Conservation (phyloP, 1,140 invertebrate genomes). For the Drosophila sturtevanti region DNA sequence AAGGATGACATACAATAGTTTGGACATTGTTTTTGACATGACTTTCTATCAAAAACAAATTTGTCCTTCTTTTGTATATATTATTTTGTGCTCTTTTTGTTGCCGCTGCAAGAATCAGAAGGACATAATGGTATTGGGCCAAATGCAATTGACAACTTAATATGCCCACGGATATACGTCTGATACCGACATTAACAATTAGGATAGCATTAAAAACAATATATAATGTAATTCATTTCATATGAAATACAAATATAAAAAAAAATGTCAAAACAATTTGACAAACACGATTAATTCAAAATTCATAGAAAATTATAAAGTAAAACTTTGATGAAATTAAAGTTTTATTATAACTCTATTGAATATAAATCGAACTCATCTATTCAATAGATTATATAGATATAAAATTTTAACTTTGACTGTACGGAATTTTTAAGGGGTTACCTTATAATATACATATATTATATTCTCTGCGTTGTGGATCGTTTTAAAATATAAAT, state of each 20-base stretch:
- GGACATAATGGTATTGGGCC: constrained; percentile 28
- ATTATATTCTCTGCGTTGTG: too few relatives aligned
- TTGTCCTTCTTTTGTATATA: constrained; percentile 69
- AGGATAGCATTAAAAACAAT: not conserved
- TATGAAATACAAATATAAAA: not conserved
- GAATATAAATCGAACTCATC: too few relatives aligned
- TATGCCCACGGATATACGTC: not conserved
- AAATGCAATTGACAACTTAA: constrained; percentile 37
- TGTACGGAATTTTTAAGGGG: too few relatives aligned
- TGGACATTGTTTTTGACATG: constrained; percentile 78
- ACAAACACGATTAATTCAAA: too few relatives aligned
- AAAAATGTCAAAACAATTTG: not conserved
- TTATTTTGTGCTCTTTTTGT: constrained; percentile 57
- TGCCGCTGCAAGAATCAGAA: constrained; percentile 47
- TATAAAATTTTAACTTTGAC: too few relatives aligned
- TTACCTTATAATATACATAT: too few relatives aligned
- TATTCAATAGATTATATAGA: too few relatives aligned
- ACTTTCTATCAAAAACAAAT: constrained; percentile 81
- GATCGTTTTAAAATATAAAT: too few relatives aligned
- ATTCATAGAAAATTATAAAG: too few relatives aligned
- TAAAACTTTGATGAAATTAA: too few relatives aligned
- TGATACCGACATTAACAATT: constrained; percentile 13
- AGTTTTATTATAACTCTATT: too few relatives aligned
- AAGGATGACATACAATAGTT: constrained; percentile 71
- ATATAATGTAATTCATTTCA: too few relatives aligned